phyloP scores from a whole-genome alignment of 2,888 invertebrate genomes.

The Rhagophthalmus giganteus region DNA sequence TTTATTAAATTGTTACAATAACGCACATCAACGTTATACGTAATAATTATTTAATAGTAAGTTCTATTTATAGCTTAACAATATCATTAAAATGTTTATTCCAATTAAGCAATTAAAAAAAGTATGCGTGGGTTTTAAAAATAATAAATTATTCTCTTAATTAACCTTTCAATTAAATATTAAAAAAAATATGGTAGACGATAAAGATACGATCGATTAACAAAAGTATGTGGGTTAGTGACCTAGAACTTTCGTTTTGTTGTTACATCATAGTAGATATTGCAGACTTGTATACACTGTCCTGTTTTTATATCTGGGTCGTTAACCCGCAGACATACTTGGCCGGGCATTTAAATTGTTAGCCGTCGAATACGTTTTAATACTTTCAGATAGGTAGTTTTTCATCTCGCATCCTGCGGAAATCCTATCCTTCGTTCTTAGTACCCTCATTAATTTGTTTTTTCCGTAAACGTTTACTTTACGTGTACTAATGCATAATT shows the following conservation, averaged over 20 bases:
- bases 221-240: slow-evolving; percentile 22
- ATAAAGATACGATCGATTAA: slow-evolving; percentile 1
- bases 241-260: slow-evolving; percentile 28
- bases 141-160: no score
- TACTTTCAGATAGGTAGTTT: no score
- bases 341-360: slow-evolving; percentile 23
- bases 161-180: not conserved
- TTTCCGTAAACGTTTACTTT: no score
- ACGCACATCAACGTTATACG: no score
- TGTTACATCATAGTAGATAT: slow-evolving; percentile 25
- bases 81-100: no score
- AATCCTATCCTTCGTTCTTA: slow-evolving; percentile 14
- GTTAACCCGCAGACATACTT: slow-evolving; percentile 21
- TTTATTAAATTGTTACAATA: no score
- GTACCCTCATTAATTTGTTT: no score
- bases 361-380: slow-evolving; percentile 14
- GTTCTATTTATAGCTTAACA: no score
- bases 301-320: slow-evolving; percentile 26
- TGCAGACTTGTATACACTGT: slow-evolving; percentile 17
- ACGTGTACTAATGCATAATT: no score
- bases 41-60: no score
- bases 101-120: no score
- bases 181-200: not conserved
- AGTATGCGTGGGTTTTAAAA: no score
- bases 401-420: slow-evolving; percentile 21